Evolutionary conservation across 2,797 vertebrate genomes (phyloP), one percentile per base, ranked within the genome.

Genomic region (Gymnodraco acuticeps): DNA sequence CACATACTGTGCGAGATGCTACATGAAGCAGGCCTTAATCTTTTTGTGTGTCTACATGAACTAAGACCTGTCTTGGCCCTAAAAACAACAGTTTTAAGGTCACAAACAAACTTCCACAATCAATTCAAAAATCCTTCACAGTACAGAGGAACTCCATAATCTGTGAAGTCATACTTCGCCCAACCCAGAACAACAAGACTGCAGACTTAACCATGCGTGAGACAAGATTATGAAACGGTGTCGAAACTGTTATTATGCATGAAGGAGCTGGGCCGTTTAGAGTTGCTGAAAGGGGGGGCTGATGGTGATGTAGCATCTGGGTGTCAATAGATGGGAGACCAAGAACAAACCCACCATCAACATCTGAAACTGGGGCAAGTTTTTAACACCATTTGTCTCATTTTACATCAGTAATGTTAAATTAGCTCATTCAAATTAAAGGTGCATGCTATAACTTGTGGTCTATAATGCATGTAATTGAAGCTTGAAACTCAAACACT

Each of bases 181-280:
- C 19, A 64, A 41, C 13, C 23, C 16, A 51, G 48, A 50, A 14
- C n/a, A 53, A 66, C 19, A 69, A 69, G 64, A 64, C 23, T 47
- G 55, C 47, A 64, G 46, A 71, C 20, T 62, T 67, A 71, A 12
- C 54, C 81, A 85, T 59, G 78, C 53, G 31, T 70, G 55, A 63
- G 60, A 77, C 41, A 1, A 54, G 70, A 69, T 87, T 87, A 82
- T 67, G n/a, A 78, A 72, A 59, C 38, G 15, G 54, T 33, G 27
- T 2, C 45, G 46, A 0, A 14, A 5, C 51, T 17, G 48, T 78
- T 69, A 51, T 59, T 43, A 65, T 59, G 73, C 60, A 73, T 43
- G 61, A 83, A 19, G 14, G 59, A 54, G n/a, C 66, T 54, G 7
- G 11, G 60, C 31, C 1, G 3, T 17, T 55, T 14, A 38, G 13